Evolutionary conservation across 2,888 invertebrate genomes (phyloP).

Genomic region (Drosophila longiperda): DNA sequence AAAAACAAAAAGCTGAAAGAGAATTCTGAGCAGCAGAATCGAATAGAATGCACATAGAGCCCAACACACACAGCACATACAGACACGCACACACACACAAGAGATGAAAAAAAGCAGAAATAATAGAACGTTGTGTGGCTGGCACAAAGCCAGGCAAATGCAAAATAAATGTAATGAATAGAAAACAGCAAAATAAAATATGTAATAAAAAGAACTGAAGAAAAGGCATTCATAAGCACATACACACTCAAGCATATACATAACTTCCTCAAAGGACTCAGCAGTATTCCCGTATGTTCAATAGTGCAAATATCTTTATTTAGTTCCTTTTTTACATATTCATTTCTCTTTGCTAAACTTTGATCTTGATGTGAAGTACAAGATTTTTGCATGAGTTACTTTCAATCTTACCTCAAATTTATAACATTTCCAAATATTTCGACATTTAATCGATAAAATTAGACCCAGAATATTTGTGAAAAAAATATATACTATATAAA

Average conservation of each 20-base stretch:
- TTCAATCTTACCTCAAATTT: neutral
- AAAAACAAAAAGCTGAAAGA: constrained; percentile 43
- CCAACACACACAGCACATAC: constrained; percentile 22
- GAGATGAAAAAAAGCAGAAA: constrained; percentile 42
- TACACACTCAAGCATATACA: neutral
- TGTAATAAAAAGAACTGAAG: constrained; percentile 41
- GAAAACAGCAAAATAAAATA: constrained; percentile 57
- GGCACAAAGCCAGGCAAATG: constrained; percentile 63
- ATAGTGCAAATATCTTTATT: neutral
- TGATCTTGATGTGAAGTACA: neutral
- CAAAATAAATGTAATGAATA: constrained; percentile 69
- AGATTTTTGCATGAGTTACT: neutral
- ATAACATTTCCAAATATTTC: neutral
- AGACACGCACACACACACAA: constrained; percentile 24
- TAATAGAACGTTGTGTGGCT: constrained; percentile 59
- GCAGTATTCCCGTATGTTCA: neutral
- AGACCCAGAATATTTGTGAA: neutral
- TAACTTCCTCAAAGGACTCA: constrained; percentile 1
- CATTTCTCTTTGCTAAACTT: neutral
- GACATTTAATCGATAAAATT: neutral
- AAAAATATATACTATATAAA: neutral
- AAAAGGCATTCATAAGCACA: constrained; percentile 31
- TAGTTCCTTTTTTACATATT: neutral
- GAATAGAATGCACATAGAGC: constrained; percentile 47
- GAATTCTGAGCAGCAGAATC: constrained; percentile 45